A percentile compares a stretch with the other conserved stretches of the same genome.
Evolutionary conservation across 1,140 invertebrate genomes (phyloP).

Genomic region (Leptopilina boulardi): DNA sequence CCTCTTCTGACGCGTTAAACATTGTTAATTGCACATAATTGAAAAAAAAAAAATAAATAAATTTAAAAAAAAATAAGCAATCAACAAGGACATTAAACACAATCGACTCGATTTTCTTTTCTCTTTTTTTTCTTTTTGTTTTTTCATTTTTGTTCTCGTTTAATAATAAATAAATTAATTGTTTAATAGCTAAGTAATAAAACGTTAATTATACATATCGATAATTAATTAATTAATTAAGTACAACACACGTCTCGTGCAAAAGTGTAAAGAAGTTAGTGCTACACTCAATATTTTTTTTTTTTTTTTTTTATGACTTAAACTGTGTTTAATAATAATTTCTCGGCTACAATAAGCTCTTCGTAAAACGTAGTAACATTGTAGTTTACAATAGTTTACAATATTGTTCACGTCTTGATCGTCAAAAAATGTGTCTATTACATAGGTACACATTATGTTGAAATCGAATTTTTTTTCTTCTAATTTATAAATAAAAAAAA

Average conservation of each 20-base stretch:
- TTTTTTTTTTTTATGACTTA: conserved; percentile 68
- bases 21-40: conserved; percentile 44
- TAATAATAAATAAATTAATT: conserved; percentile 33
- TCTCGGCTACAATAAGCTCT: conserved; percentile 77
- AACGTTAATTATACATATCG: conserved; percentile 74
- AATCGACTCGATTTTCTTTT: conserved; percentile 40
- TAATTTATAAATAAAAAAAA: neutral
- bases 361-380: conserved; percentile 77
- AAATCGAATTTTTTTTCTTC: conserved; percentile 62
- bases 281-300: conserved; percentile 67
- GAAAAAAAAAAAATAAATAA: conserved; percentile 39
- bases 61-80: conserved; percentile 40
- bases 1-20: conserved; percentile 23
- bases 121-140: no score
- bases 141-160: neutral
- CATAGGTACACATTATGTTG: conserved; percentile 69
- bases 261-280: conserved; percentile 76
- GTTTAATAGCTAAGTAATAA: conserved; percentile 75
- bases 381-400: conserved; percentile 77
- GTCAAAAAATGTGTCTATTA: conserved; percentile 67
- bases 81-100: conserved; percentile 45
- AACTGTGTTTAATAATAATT: conserved; percentile 75
- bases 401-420: conserved; percentile 68
- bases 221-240: conserved; percentile 73
- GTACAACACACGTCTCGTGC: conserved; percentile 76